phyloP scores from a whole-genome alignment of 2,113 vertebrate genomes.

The Numenius arquata region DNA sequence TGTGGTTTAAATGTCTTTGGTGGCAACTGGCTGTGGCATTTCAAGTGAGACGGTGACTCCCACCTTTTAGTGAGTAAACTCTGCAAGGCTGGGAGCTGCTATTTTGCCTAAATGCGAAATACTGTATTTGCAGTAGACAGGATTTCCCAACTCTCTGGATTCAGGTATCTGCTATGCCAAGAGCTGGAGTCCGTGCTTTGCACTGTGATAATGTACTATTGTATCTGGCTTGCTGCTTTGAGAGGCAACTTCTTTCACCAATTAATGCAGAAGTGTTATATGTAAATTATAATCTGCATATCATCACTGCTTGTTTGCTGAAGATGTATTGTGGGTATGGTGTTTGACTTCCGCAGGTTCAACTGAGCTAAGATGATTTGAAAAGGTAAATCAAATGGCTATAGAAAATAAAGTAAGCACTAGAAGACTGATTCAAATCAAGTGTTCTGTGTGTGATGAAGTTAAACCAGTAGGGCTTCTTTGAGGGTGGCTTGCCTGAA shows the following conservation, averaged over 20 bases:
- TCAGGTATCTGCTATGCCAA: background rate
- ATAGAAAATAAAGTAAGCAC: background rate
- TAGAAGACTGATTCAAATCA: background rate
- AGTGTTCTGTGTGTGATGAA: background rate
- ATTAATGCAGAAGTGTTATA: background rate
- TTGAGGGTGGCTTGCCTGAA: background rate
- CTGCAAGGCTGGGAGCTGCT: background rate
- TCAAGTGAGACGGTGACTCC: background rate
- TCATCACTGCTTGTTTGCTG: background rate
- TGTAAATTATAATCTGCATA: background rate
- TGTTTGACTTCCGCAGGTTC: background rate
- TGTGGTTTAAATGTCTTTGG: background rate
- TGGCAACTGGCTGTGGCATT: background rate
- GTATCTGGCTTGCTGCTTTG: background rate
- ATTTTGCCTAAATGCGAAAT: background rate
- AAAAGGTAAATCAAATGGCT: background rate
- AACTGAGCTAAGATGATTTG: background rate
- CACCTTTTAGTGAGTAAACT: background rate
- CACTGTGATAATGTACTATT: rapidly evolving
- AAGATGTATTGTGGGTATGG: background rate
- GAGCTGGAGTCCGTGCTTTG: background rate
- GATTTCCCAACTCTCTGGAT: background rate
- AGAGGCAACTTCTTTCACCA: background rate
- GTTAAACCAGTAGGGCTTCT: background rate
- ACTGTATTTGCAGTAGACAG: background rate